A percentile compares a stretch with the other conserved stretches of the same genome.
These are phyloP conservation scores for Syrista parreyssii DNA, from an alignment of 2,888 invertebrate species.

Conservation along the genomic window DNA sequence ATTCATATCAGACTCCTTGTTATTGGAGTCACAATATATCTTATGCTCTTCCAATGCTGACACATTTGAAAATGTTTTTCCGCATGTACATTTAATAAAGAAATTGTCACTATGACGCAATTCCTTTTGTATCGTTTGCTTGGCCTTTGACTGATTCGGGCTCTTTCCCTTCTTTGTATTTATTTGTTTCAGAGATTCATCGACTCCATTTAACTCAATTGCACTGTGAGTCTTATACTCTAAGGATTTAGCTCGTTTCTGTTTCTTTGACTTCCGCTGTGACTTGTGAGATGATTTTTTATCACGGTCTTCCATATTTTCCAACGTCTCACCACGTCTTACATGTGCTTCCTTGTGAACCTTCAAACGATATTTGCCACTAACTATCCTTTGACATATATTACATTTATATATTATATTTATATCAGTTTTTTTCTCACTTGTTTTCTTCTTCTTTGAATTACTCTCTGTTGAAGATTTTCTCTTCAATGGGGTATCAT, in stretches of 20 bases:
- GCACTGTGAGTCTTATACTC: background rate
- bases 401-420: background rate
- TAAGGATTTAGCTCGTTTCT: background rate
- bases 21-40: slow-evolving; percentile 38
- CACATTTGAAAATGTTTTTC: slow-evolving; percentile 49
- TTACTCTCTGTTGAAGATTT: slow-evolving; percentile 26
- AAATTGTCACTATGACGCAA: background rate
- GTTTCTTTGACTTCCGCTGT: background rate
- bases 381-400: background rate
- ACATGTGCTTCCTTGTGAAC: background rate
- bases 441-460: slow-evolving; percentile 14
- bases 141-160: slow-evolving; percentile 1
- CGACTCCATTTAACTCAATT: background rate
- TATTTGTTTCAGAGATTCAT: background rate
- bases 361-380: background rate
- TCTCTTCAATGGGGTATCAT: slow-evolving; percentile 5
- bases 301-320: background rate
- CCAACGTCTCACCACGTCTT: background rate
- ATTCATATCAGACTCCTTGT: background rate
- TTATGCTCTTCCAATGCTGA: slow-evolving; percentile 50
- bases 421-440: background rate
- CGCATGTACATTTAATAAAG: slow-evolving; percentile 43
- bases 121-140: background rate
- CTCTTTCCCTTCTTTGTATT: slow-evolving; percentile 6
- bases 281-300: background rate